Percentiles rank a stretch among this genome's conserved stretches.
Conservation (phyloP, 2,113 vertebrate genomes). For the Aspidoscelis tigris region DNA sequence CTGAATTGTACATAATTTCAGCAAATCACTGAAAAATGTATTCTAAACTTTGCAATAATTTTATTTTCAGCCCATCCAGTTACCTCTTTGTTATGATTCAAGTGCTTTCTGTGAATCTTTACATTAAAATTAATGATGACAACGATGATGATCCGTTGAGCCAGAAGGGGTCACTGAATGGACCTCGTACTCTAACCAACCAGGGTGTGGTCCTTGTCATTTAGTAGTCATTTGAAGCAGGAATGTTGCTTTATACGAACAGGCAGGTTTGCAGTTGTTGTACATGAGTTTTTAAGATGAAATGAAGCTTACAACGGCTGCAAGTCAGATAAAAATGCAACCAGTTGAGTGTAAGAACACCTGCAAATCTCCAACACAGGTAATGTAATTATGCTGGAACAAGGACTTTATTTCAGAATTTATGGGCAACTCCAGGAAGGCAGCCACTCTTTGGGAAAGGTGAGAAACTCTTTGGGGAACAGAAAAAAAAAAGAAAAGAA, state of each 20-base stretch:
- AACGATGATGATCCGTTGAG: background rate
- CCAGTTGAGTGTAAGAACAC: constrained; percentile 63
- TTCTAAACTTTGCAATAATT: background rate
- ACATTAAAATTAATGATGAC: too few relatives aligned
- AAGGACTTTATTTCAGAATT: constrained; percentile 48
- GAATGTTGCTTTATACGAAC: constrained; percentile 63
- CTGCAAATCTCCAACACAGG: constrained; percentile 65
- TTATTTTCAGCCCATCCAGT: background rate
- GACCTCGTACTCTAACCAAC: constrained; percentile 4
- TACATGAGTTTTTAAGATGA: constrained; percentile 57
- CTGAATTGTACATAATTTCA: too few relatives aligned
- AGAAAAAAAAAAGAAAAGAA: constrained; percentile 13
- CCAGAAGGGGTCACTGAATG: background rate
- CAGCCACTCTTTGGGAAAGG: constrained; percentile 30
- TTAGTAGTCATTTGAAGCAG: constrained; percentile 54
- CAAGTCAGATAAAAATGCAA: constrained; percentile 62
- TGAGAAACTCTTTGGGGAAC: background rate
- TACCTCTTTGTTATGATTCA: background rate
- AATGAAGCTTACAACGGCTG: constrained; percentile 67
- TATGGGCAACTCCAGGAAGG: constrained; percentile 34
- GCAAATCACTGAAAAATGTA: background rate
- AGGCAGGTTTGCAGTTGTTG: constrained; percentile 66
- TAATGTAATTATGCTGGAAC: constrained; percentile 56
- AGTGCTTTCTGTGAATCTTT: background rate
- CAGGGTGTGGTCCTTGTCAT: constrained; percentile 62